Evolutionary conservation across 2,888 invertebrate species (phyloP).

Genomic region (Plebejus anna): DNA sequence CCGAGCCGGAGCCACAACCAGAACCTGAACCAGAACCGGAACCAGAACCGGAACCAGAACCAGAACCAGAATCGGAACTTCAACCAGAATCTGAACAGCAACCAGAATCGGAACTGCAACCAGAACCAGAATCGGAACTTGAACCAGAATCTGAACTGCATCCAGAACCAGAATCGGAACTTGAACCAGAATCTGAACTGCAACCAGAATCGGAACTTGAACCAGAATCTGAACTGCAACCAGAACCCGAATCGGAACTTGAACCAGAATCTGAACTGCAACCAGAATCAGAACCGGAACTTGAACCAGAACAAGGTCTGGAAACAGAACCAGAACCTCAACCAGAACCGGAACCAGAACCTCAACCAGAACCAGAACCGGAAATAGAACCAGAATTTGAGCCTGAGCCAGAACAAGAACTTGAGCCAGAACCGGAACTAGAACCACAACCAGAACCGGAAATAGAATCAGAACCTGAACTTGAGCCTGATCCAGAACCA

Average conservation of each 20-base stretch:
- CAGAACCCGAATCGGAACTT: neutral
- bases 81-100: neutral
- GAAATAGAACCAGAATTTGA: constrained; percentile 13
- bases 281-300: neutral
- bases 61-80: neutral
- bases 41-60: neutral
- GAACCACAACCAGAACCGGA: neutral
- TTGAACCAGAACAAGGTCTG: constrained; percentile 47
- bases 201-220: neutral
- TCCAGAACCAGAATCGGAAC: neutral
- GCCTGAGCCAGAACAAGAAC: neutral
- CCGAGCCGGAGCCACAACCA: neutral
- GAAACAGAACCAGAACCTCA: constrained; percentile 58
- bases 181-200: neutral
- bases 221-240: neutral
- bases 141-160: neutral
- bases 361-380: neutral
- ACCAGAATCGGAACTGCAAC: neutral
- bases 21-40: neutral
- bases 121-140: neutral
- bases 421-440: neutral
- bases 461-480: neutral
- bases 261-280: neutral
- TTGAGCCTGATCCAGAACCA: constrained; percentile 15
- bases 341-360: constrained; percentile 40